These are phyloP conservation scores for Chondrosia reniformis DNA, from an alignment of 37 sponge, comb jelly and placozoan species.

Conservation along the genomic window DNA sequence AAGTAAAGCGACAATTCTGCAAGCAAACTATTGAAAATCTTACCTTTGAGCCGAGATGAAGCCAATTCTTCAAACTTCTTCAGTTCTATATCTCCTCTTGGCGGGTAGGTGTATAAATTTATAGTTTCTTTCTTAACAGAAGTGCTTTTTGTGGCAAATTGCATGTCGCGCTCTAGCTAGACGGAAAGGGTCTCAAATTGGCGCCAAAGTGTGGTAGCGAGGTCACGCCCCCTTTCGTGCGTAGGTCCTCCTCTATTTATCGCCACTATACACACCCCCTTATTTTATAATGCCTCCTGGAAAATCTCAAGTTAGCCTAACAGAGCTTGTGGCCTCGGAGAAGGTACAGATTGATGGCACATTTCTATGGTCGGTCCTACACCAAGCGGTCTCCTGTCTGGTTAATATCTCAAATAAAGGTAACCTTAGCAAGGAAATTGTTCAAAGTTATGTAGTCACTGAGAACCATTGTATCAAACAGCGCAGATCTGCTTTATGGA, in stretches of 20 bases:
- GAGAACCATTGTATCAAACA: no score
- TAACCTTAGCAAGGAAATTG: no score
- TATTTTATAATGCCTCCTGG: not conserved
- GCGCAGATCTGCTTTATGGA: no score
- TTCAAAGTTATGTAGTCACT: no score
- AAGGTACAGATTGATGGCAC: not conserved
- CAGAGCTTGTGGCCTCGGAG: not conserved
- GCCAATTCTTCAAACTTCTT: constrained; percentile 77
- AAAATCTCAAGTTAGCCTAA: not conserved
- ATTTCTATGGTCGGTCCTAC: constrained; percentile 8
- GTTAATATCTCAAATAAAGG: not conserved
- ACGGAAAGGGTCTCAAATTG: no score
- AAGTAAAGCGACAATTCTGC: not conserved
- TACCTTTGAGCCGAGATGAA: constrained; percentile 62
- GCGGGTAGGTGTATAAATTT: constrained; percentile 75
- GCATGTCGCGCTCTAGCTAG: not conserved
- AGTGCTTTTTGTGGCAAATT: no score
- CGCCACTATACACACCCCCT: no score
- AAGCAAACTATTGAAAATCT: not conserved
- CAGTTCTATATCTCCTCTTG: constrained; percentile 52
- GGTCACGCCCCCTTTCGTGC: not conserved
- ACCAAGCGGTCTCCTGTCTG: constrained; percentile 5
- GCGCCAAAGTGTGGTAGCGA: not conserved
- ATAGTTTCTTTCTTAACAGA: no score
- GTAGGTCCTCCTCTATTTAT: no score